phyloP scores from a whole-genome alignment of 2,888 invertebrate genomes.

The Acrocera orbiculus region DNA sequence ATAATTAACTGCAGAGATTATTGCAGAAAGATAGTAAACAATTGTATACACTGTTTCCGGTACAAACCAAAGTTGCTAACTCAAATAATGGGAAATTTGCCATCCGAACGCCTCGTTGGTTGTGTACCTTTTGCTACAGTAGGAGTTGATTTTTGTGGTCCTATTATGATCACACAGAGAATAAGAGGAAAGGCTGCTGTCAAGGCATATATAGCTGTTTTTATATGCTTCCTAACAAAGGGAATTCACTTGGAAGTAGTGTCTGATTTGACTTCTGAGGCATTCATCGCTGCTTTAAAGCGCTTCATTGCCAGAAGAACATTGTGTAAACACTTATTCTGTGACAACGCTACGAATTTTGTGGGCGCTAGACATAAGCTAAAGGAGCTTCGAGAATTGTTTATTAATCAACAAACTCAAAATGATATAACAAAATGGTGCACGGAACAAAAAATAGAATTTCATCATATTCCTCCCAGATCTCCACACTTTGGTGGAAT shows the following conservation, averaged over 20 bases:
- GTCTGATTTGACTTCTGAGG: neutral
- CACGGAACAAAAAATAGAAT: too few species aligned
- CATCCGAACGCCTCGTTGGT: neutral
- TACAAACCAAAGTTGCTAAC: slow-evolving; percentile 2
- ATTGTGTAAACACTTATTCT: too few species aligned
- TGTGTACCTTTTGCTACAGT: neutral
- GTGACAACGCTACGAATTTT: too few species aligned
- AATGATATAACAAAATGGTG: too few species aligned
- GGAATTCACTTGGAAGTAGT: neutral
- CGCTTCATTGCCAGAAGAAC: neutral
- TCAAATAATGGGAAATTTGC: slow-evolving; percentile 6
- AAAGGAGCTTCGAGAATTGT: too few species aligned
- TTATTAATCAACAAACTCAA: too few species aligned
- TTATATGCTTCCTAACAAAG: neutral
- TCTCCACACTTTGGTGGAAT: too few species aligned
- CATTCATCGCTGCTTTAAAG: neutral
- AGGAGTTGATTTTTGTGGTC: slow-evolving; percentile 7
- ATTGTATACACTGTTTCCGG: slow-evolving; percentile 3
- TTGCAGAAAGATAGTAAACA: neutral
- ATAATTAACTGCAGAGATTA: slow-evolving; percentile 5
- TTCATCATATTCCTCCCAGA: too few species aligned
- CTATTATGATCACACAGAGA: neutral
- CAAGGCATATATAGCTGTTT: neutral
- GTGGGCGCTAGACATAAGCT: too few species aligned
- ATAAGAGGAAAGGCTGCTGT: neutral